phyloP scores from a whole-genome alignment of 2,888 invertebrate genomes.

The Drosophila lacicola region DNA sequence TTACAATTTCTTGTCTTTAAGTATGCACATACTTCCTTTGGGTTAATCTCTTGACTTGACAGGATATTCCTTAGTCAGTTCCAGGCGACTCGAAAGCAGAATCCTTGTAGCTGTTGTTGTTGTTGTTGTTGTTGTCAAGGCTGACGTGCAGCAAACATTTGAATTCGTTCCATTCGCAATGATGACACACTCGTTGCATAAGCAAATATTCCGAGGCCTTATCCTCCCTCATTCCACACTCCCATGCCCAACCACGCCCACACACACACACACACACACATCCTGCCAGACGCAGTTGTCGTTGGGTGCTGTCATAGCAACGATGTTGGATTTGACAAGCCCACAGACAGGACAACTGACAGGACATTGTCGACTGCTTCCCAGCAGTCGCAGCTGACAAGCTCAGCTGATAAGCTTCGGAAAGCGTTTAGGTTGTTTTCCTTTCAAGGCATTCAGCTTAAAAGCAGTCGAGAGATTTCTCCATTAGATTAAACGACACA shows the following conservation, averaged over 20 bases:
- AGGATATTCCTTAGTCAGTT: slow-evolving; percentile 3
- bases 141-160: slow-evolving; percentile 65
- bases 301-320: slow-evolving; percentile 67
- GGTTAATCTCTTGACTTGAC: neutral
- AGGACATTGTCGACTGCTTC: slow-evolving; percentile 55
- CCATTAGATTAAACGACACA: slow-evolving; percentile 6
- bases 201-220: slow-evolving; percentile 72
- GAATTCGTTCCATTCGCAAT: slow-evolving; percentile 70
- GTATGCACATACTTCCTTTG: no score
- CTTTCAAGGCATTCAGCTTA: slow-evolving; percentile 12
- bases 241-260: neutral
- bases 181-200: slow-evolving; percentile 80
- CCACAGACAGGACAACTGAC: slow-evolving; percentile 50
- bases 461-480: slow-evolving; percentile 15
- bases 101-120: slow-evolving; percentile 7
- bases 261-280: neutral
- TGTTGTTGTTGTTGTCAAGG: slow-evolving; percentile 39
- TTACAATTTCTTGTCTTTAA: no score
- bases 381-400: slow-evolving; percentile 33
- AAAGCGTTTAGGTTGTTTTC: slow-evolving; percentile 38
- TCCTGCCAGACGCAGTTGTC: slow-evolving; percentile 61
- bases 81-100: neutral
- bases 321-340: slow-evolving; percentile 57
- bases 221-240: neutral
- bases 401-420: slow-evolving; percentile 47